Conservation (phyloP, 2,888 invertebrate species). For the Morpho deidamia region DNA sequence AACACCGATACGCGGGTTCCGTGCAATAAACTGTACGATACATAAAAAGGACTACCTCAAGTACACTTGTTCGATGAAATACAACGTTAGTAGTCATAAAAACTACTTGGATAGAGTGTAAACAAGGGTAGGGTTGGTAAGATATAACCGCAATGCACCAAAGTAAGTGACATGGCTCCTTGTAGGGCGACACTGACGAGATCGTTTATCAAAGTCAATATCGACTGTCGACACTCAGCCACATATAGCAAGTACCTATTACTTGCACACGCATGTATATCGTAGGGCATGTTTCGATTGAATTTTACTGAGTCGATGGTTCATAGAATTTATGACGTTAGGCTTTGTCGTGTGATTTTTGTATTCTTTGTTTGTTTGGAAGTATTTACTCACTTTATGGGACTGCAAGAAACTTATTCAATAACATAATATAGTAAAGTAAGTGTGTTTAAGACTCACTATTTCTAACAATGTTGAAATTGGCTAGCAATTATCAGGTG, state of each 20-base stretch:
- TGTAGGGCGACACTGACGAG: constrained; percentile 65
- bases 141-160: constrained; percentile 70
- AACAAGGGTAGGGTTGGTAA: constrained; percentile 60
- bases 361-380: constrained; percentile 14
- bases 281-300: constrained; percentile 28
- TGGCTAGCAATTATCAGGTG: too few relatives aligned
- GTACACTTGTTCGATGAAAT: constrained; percentile 54
- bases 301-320: constrained; percentile 26
- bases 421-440: too few relatives aligned
- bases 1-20: constrained; percentile 36
- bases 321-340: constrained; percentile 29
- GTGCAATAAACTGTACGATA: constrained; percentile 60
- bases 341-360: constrained; percentile 15
- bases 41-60: constrained; percentile 60
- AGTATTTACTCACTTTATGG: background rate
- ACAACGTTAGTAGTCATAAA: constrained; percentile 66
- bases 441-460: too few relatives aligned
- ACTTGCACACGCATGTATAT: constrained; percentile 47
- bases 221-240: constrained; percentile 64
- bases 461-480: too few relatives aligned
- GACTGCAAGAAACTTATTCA: background rate
- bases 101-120: constrained; percentile 64
- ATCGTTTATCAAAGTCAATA: constrained; percentile 77
- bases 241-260: constrained; percentile 49
- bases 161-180: constrained; percentile 73